Evolutionary conservation across 2,888 invertebrate genomes (phyloP).

Genomic region (Vesta saturnalis): DNA sequence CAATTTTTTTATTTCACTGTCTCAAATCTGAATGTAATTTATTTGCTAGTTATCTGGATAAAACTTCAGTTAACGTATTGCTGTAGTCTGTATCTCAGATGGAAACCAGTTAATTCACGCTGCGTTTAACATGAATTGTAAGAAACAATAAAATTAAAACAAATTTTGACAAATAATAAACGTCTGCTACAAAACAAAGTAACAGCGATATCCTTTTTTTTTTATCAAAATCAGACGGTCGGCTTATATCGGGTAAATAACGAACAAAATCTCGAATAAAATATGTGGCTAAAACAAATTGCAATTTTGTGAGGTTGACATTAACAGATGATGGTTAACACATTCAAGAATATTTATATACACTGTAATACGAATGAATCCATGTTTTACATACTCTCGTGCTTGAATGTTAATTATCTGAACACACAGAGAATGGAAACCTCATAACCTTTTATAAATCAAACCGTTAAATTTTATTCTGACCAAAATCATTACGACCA

Average conservation of each 20-base stretch:
- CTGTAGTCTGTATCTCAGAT: too few species aligned
- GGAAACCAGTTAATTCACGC: too few species aligned
- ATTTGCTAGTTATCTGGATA: too few species aligned
- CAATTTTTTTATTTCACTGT: constrained; percentile 6
- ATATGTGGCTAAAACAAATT: constrained; percentile 41
- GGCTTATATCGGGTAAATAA: constrained; percentile 41
- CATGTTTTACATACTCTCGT: background rate
- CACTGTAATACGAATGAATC: constrained; percentile 17
- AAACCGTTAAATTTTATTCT: too few species aligned
- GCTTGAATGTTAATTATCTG: background rate
- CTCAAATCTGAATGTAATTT: too few species aligned
- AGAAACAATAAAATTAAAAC: constrained; percentile 34
- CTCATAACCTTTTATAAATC: too few species aligned
- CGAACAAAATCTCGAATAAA: constrained; percentile 44
- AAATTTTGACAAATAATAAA: constrained; percentile 37
- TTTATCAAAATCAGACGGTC: constrained; percentile 32
- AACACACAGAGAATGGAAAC: too few species aligned
- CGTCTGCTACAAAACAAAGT: constrained; percentile 35
- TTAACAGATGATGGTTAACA: constrained; percentile 34
- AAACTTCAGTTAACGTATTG: too few species aligned
- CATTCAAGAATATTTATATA: constrained; percentile 44
- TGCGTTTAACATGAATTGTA: constrained; percentile 23
- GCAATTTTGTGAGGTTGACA: constrained; percentile 32
- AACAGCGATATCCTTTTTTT: constrained; percentile 35
- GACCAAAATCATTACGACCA: too few species aligned